phyloP scores from a whole-genome alignment of 2,797 vertebrate genomes.

The Geotrypetes seraphini region DNA sequence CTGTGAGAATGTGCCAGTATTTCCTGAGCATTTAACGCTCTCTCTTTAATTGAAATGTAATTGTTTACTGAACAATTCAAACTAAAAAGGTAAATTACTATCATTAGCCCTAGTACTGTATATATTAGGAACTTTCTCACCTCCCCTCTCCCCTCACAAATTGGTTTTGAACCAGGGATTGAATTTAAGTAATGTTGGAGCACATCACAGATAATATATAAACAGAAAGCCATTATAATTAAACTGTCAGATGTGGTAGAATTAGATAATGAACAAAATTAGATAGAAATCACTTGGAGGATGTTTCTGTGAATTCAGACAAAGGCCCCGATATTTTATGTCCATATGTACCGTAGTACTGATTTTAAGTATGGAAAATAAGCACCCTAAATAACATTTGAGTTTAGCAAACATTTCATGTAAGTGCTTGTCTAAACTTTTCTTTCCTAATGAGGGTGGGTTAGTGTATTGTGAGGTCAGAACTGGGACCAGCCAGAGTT shows the following conservation, averaged over 20 bases:
- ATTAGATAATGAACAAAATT: constrained; percentile 26
- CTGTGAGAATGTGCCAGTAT: not conserved
- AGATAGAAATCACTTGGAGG: constrained; percentile 15
- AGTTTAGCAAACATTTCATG: no score
- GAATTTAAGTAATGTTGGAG: constrained; percentile 17
- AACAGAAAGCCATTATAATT: constrained; percentile 42
- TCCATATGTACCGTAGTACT: no score
- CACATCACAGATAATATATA: constrained; percentile 11
- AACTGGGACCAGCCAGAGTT: no score
- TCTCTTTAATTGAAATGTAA: constrained; percentile 40
- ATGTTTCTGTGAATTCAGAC: constrained; percentile 3
- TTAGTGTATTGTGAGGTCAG: no score
- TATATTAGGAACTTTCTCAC: constrained; percentile 3
- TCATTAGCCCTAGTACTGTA: constrained; percentile 26
- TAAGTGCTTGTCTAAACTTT: no score
- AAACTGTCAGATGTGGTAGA: constrained; percentile 31
- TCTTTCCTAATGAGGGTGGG: no score
- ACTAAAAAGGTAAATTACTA: constrained; percentile 27
- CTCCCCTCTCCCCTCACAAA: no score
- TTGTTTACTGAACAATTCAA: constrained; percentile 38
- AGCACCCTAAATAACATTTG: no score
- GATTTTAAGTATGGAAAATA: no score
- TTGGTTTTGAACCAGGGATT: no score
- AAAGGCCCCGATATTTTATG: no score
- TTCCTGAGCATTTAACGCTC: constrained; percentile 7